phyloP scores from a whole-genome alignment of 2,797 vertebrate species.

The Calcarius lapponicus region DNA sequence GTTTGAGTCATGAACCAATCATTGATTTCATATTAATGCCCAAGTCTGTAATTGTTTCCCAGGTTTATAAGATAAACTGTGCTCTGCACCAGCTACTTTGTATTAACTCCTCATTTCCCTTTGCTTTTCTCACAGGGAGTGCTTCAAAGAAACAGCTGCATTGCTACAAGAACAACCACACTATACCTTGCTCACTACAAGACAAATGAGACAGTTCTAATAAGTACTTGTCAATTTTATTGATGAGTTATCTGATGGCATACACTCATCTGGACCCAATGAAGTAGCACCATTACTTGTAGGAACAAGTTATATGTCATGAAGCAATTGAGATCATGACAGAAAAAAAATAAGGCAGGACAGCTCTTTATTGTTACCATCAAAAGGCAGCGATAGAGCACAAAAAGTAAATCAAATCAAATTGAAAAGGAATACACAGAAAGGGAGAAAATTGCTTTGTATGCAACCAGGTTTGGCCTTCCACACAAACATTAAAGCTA shows the following conservation, averaged over 20 bases:
- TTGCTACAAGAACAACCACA: not conserved
- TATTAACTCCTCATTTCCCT: not conserved
- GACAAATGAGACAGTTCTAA: not conserved
- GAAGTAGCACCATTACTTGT: not conserved
- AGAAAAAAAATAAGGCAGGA: not conserved
- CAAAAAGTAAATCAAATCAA: not conserved
- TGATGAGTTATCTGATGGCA: not conserved
- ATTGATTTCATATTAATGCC: not conserved
- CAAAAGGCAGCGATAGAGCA: not conserved
- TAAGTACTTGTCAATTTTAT: not conserved
- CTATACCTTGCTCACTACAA: not conserved
- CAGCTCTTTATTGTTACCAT: not conserved
- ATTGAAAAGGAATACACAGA: not conserved
- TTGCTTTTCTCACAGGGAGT: not conserved
- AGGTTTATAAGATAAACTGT: not conserved
- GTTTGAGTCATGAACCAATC: not conserved
- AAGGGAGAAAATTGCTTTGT: not conserved
- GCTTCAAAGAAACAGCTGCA: not conserved
- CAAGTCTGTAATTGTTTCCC: not conserved
- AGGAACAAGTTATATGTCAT: not conserved
- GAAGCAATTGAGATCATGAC: not conserved
- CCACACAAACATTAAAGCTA: not conserved
- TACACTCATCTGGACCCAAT: not conserved
- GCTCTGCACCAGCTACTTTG: not conserved
- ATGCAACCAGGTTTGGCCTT: not conserved